These are phyloP conservation scores for Troglohyphantes excavatus DNA, from an alignment of 2,888 invertebrate species.

Conservation along the genomic window DNA sequence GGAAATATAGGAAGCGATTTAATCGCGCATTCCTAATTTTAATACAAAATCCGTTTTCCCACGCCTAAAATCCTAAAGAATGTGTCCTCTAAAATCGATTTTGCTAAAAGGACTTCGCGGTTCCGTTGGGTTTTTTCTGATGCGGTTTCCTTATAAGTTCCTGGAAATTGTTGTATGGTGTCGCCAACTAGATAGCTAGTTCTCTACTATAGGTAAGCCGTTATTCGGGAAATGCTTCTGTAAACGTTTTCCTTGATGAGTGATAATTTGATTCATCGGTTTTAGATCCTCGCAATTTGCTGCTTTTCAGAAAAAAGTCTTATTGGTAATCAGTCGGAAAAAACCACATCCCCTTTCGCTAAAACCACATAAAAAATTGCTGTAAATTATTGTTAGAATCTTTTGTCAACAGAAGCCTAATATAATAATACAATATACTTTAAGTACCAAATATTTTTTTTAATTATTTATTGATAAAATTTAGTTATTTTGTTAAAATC, in stretches of 20 bases:
- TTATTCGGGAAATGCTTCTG: not conserved
- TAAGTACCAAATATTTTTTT: no score
- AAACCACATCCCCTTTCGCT: not conserved
- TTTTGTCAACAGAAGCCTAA: no score
- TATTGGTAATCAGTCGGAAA: not conserved
- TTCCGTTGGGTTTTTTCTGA: not conserved
- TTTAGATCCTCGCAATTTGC: not conserved
- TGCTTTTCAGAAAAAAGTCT: not conserved
- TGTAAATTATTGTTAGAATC: no score
- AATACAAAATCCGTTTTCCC: no score
- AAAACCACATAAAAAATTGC: no score
- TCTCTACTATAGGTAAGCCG: not conserved
- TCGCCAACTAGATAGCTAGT: not conserved
- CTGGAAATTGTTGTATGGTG: not conserved
- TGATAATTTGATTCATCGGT: not conserved
- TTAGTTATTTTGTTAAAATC: no score
- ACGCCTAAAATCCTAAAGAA: no score
- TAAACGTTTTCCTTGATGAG: not conserved
- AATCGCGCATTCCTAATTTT: no score
- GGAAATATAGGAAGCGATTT: no score
- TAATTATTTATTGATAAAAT: no score
- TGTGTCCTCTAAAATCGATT: no score
- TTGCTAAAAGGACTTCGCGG: not conserved
- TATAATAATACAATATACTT: no score
- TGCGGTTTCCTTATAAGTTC: not conserved